Evolutionary conservation across 2,888 invertebrate species (phyloP).

Genomic region (Phengaris arion): DNA sequence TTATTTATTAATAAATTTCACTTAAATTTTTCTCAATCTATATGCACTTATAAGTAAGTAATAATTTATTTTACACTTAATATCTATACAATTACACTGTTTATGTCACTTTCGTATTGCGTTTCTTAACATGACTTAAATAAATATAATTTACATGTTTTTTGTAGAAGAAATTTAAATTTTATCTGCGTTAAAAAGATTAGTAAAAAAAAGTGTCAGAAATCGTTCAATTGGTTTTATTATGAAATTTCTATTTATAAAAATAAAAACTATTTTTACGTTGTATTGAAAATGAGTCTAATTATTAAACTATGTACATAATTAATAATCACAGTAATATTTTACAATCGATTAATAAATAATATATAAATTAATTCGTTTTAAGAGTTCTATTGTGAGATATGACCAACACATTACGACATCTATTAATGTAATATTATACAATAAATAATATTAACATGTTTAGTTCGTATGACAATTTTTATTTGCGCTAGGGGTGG

Average conservation of each 20-base stretch:
- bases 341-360: constrained; percentile 63
- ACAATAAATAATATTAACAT: constrained; percentile 69
- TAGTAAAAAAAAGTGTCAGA: constrained; percentile 28
- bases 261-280: constrained; percentile 34
- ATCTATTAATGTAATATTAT: constrained; percentile 61
- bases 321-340: constrained; percentile 66
- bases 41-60: constrained; percentile 71
- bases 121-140: constrained; percentile 56
- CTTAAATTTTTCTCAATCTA: constrained; percentile 74
- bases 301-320: constrained; percentile 56
- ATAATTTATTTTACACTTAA: constrained; percentile 77
- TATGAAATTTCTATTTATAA: constrained; percentile 11
- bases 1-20: constrained; percentile 79
- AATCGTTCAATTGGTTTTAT: not conserved
- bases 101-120: constrained; percentile 70
- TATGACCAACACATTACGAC: constrained; percentile 55
- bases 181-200: constrained; percentile 48
- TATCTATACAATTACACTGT: constrained; percentile 62
- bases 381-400: constrained; percentile 52
- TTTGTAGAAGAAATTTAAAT: constrained; percentile 42
- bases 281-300: constrained; percentile 28
- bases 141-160: constrained; percentile 50
- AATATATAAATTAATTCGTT: constrained; percentile 68
- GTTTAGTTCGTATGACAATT: constrained; percentile 66
- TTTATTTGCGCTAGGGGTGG: constrained; percentile 58